Conservation (phyloP, 2,797 vertebrate species). For the Phrynocephalus forsythii region DNA sequence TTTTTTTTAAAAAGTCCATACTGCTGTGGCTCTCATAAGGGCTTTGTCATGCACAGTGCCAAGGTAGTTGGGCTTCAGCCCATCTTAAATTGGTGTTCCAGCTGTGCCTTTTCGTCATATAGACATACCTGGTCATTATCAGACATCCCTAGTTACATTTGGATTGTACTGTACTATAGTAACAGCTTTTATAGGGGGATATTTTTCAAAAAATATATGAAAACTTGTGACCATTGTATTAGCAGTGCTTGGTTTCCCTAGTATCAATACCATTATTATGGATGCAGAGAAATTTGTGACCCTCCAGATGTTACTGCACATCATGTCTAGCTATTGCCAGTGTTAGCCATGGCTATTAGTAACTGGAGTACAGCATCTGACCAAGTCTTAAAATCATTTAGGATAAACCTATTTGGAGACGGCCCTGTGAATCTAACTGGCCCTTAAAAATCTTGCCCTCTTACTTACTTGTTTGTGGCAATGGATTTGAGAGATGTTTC, state of each 20-base stretch:
- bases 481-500: too few relatives aligned
- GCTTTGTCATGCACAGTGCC: neutral
- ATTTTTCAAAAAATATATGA: neutral
- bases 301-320: too few relatives aligned
- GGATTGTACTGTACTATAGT: neutral
- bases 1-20: neutral
- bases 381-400: neutral
- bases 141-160: neutral
- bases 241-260: neutral
- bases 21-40: neutral
- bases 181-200: neutral
- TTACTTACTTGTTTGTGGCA: neutral
- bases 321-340: too few relatives aligned
- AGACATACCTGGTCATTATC: neutral
- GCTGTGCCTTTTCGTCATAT: neutral
- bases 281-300: too few relatives aligned
- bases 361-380: neutral
- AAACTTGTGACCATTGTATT: neutral
- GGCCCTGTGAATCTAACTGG: neutral
- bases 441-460: neutral
- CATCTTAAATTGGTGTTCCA: neutral
- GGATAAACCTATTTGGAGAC: neutral
- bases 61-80: neutral
- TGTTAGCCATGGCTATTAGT: neutral
- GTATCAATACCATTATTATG: neutral